These are phyloP conservation scores for Hirudo medicinalis DNA, from an alignment of 1,140 invertebrate species.

Conservation along the genomic window DNA sequence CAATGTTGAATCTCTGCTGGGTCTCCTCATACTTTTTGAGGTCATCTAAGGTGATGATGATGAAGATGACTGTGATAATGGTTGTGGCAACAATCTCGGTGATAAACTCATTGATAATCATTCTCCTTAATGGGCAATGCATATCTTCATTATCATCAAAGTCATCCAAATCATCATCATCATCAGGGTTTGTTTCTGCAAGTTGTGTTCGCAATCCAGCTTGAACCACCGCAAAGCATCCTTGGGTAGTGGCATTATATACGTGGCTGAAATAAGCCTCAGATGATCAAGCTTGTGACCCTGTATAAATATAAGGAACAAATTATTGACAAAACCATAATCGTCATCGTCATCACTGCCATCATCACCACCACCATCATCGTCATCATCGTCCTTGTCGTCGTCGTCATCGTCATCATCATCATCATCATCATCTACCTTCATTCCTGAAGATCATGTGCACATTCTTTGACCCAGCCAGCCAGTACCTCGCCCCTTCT, in stretches of 20 bases:
- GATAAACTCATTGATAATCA: background rate
- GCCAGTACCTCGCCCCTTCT: background rate
- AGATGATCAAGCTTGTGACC: no score
- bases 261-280: no score
- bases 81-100: background rate
- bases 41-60: conserved; percentile 3
- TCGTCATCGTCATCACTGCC: background rate
- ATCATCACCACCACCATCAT: background rate
- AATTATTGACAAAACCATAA: no score
- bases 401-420: background rate
- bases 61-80: background rate
- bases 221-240: no score
- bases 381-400: background rate
- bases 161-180: no score
- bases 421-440: conserved; percentile 1
- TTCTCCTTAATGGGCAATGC: background rate
- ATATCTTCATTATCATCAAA: no score
- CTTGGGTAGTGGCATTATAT: no score
- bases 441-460: conserved; percentile 4
- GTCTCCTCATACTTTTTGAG: background rate
- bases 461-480: conserved; percentile 5
- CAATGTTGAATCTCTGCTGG: conserved; percentile 2
- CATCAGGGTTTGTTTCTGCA: no score
- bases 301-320: no score
- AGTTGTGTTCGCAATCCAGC: no score